phyloP scores from a whole-genome alignment of 2,797 vertebrate species.

The Phalloptychus januarius region DNA sequence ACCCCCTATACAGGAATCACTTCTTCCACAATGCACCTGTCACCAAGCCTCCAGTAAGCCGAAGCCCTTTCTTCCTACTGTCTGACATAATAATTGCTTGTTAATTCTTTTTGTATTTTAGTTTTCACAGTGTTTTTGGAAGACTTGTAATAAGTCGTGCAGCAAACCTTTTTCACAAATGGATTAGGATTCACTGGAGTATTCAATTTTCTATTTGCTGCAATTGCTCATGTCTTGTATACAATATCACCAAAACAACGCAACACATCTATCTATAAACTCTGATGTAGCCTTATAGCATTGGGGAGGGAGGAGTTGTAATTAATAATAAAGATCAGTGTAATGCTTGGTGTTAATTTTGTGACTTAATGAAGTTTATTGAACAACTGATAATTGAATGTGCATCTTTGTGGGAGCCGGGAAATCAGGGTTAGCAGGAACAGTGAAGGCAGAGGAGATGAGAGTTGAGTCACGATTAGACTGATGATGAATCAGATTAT shows the following conservation, averaged over 20 bases:
- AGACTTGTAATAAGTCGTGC: constrained; percentile 92
- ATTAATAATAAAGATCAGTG: not conserved
- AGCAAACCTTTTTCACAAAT: constrained; percentile 81
- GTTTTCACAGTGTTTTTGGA: constrained; percentile 84
- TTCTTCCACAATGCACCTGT: constrained; percentile 98
- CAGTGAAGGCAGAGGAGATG: too few relatives aligned
- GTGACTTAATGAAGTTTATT: too few relatives aligned
- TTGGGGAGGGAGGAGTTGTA: not conserved
- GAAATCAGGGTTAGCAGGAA: too few relatives aligned
- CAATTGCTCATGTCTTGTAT: not conserved
- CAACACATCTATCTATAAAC: not conserved
- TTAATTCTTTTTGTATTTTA: constrained; percentile 78
- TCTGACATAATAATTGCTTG: constrained; percentile 96
- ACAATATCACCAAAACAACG: not conserved
- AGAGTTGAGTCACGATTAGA: too few relatives aligned
- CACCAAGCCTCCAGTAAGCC: constrained; percentile 90
- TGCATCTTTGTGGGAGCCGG: too few relatives aligned
- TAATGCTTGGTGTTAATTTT: too few relatives aligned
- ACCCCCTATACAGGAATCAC: constrained; percentile 93
- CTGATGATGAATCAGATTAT: too few relatives aligned
- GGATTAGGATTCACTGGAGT: constrained; percentile 21
- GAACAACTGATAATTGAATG: too few relatives aligned
- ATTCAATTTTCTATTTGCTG: not conserved
- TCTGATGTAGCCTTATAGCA: too few relatives aligned
- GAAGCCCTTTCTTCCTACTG: constrained; percentile 93